Base-by-base conservation (phyloP, 2,888 invertebrate species). In the Nomada fucata region DNA sequence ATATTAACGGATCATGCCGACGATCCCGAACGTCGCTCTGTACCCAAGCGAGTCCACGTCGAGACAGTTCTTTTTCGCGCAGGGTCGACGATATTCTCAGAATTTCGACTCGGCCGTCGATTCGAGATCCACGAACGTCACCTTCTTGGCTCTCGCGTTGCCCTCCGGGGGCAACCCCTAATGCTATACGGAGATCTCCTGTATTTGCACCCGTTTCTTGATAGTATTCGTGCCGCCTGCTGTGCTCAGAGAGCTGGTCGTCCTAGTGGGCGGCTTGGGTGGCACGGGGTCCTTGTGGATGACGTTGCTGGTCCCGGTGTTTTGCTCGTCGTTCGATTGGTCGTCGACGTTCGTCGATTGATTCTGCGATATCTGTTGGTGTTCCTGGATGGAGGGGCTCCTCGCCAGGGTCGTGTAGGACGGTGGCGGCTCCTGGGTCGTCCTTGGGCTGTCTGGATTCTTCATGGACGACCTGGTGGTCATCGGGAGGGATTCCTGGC, bases 201-300 rank as follows among this genome's bases (percentile, higher is more conserved):
- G 97, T 89, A 97, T 97, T 94, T 97, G 97, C 79, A 97, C 97
- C 91, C 97, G 95, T 93, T 97, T 97, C 94, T 97, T 97, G 88
- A 96, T 95, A 42, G 96, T 96, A 53, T 94, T 95, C 75, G 93
- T 92, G 26, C 83, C 83, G 23, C 76, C 70, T 52, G 60, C 60
- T 78, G 90, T 90, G 77, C 90, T 91, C 47, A 92, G 88, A 1
- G 92, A 92, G 73, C 91, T 92, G 67, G 93, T 93, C 11, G 93
- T 94, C 64, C 93, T 90, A 20, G 92, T 90, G 0, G 94, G 93
- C 50, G 93, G 93, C 83, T 91, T 92, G 2, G 94, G 94, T 2
- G 93, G 93, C 13, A 88, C 85, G 2, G 90, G 65, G n/a, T 92
- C 90, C 79, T 90, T 89, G 57, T 84, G 84, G 18, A 68, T 60